Percentiles rank a stretch among this genome's conserved stretches.
phyloP scores from a whole-genome alignment of 2,888 invertebrate species.

The Emesis furor region DNA sequence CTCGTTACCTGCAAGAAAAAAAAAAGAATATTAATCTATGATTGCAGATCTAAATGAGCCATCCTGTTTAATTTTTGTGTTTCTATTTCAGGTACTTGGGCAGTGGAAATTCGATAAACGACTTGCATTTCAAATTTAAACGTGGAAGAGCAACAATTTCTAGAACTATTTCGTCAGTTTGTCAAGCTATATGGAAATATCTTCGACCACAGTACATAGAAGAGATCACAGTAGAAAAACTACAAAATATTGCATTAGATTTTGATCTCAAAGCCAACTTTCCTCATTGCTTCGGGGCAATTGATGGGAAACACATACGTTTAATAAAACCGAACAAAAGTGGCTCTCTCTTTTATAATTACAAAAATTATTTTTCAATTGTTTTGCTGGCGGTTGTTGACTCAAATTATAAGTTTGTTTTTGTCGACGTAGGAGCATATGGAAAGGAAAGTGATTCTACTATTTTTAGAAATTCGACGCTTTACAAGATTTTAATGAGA shows the following conservation, averaged over 20 bases:
- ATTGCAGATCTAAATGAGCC: slow-evolving; percentile 44
- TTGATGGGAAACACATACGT: slow-evolving; percentile 68
- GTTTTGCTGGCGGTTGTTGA: slow-evolving; percentile 68
- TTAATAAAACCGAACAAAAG: slow-evolving; percentile 66
- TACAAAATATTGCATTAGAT: slow-evolving; percentile 65
- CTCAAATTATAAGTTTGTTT: slow-evolving; percentile 74
- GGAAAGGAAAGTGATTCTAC: slow-evolving; percentile 71
- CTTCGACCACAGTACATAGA: slow-evolving; percentile 61
- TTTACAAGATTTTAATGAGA: slow-evolving; percentile 69
- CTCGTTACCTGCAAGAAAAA: slow-evolving; percentile 73
- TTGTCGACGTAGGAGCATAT: slow-evolving; percentile 72
- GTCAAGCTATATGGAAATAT: slow-evolving; percentile 68
- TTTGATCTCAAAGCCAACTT: slow-evolving; percentile 58
- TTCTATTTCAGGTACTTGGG: slow-evolving; percentile 67
- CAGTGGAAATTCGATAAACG: slow-evolving; percentile 72
- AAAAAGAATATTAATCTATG: slow-evolving; percentile 40
- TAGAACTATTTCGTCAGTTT: slow-evolving; percentile 64
- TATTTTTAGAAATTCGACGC: slow-evolving; percentile 70
- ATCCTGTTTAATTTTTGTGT: slow-evolving; percentile 61
- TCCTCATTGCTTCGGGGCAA: slow-evolving; percentile 8
- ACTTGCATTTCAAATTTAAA: slow-evolving; percentile 72
- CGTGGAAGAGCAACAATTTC: slow-evolving; percentile 54
- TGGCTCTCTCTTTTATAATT: slow-evolving; percentile 73
- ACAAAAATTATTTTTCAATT: slow-evolving; percentile 70
- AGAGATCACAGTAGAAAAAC: slow-evolving; percentile 63